Percentiles rank a stretch among this genome's conserved stretches.
Conservation (phyloP, 2,113 vertebrate species). For the Antigone vipio region DNA sequence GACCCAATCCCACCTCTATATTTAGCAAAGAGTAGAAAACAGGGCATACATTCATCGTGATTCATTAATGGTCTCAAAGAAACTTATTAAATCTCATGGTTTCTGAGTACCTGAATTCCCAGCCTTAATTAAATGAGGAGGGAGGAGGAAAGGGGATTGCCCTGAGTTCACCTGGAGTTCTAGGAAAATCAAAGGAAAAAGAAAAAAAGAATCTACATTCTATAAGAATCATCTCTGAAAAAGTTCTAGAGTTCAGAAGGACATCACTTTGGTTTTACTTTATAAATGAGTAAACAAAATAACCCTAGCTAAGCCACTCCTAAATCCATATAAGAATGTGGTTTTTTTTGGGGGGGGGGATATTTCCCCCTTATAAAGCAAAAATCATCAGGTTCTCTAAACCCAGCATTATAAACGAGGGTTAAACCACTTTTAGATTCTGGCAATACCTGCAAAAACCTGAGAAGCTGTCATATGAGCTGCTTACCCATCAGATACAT, state of each 20-base stretch:
- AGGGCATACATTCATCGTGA: not conserved
- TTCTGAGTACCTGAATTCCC: not conserved
- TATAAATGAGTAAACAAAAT: not conserved
- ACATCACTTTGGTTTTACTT: not conserved
- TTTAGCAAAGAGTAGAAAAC: not conserved
- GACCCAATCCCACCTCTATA: not conserved
- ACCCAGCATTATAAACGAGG: not conserved
- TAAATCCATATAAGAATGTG: no score
- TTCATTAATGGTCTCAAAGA: not conserved
- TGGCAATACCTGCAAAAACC: not conserved
- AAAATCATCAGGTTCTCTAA: not conserved
- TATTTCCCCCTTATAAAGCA: not conserved
- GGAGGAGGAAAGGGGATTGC: not conserved
- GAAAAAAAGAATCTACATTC: not conserved
- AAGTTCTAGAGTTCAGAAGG: not conserved
- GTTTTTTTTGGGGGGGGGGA: fast-evolving
- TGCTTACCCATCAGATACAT: not conserved
- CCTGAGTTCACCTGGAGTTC: not conserved
- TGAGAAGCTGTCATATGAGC: not conserved
- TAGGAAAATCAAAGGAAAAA: not conserved
- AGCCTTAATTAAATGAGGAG: not conserved
- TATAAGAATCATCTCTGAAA: not conserved
- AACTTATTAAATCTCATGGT: not conserved
- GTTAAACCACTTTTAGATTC: not conserved
- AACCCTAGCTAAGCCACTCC: not conserved